Percentiles rank a stretch among this genome's conserved stretches.
Conservation (phyloP, 2,113 vertebrate genomes). For the Malurus alboscapulatus region DNA sequence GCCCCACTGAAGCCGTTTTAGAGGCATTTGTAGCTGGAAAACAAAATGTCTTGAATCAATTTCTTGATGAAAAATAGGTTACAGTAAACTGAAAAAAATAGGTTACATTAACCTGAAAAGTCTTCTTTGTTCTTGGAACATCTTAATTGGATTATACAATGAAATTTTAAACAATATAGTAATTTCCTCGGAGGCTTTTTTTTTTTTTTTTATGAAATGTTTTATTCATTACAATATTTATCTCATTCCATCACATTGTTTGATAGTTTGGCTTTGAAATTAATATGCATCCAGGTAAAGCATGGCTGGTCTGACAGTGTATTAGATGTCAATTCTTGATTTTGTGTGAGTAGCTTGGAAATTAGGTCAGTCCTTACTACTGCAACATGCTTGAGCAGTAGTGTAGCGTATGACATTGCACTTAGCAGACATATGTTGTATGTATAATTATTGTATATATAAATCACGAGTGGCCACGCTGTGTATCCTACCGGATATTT, state of each 20-base stretch:
- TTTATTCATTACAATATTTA: neutral
- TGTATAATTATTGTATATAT: neutral
- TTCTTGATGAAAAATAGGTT: neutral
- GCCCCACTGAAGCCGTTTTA: neutral
- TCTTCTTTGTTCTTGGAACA: neutral
- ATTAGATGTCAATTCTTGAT: neutral
- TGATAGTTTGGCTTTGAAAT: neutral
- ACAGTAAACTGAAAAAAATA: neutral
- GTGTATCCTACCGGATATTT: neutral
- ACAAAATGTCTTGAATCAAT: neutral
- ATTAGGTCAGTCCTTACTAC: constrained; percentile 17
- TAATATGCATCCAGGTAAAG: neutral
- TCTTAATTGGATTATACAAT: neutral
- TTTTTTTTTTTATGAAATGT: neutral
- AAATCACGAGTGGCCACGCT: neutral
- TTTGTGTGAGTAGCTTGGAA: neutral
- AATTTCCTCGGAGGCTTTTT: neutral
- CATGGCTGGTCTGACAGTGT: neutral
- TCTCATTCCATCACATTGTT: neutral
- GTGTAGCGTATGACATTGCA: neutral
- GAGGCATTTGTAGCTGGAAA: neutral
- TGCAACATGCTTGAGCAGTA: neutral
- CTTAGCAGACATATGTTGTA: neutral
- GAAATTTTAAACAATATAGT: neutral
- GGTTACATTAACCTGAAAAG: neutral